Conservation (phyloP, 2,888 invertebrate genomes). For the Lasioglossum zephyrum region DNA sequence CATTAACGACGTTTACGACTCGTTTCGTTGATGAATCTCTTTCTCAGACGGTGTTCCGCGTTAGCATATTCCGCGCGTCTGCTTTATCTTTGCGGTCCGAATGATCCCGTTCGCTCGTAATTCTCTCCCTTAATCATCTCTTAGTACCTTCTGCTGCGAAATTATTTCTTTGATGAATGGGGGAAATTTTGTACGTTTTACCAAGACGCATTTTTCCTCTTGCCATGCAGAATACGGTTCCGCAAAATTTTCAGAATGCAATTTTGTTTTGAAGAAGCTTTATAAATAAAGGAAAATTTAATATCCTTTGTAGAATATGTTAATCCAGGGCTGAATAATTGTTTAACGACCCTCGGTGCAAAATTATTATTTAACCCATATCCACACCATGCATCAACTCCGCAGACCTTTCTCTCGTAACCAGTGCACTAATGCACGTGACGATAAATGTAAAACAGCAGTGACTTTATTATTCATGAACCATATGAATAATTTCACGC, state of each 20-base stretch:
- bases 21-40: slow-evolving; percentile 10
- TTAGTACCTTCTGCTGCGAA: not conserved
- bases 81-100: not conserved
- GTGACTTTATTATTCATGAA: slow-evolving; percentile 5
- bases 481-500: not conserved
- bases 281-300: not conserved
- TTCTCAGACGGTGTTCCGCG: not conserved
- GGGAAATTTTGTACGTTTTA: not conserved
- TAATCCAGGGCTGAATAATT: not conserved
- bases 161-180: not conserved
- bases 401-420: not conserved
- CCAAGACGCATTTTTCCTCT: not conserved
- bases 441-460: not conserved
- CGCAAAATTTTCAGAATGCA: not conserved
- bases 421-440: not conserved
- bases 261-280: not conserved
- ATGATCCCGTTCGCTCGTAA: not conserved
- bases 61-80: not conserved
- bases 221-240: not conserved
- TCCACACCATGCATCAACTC: not conserved
- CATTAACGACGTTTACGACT: slow-evolving; percentile 29
- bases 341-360: not conserved
- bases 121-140: not conserved
- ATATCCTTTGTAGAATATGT: not conserved
- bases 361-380: not conserved